Conservation (phyloP, 2,113 vertebrate genomes). For the Pangasianodon hypophthalmus region DNA sequence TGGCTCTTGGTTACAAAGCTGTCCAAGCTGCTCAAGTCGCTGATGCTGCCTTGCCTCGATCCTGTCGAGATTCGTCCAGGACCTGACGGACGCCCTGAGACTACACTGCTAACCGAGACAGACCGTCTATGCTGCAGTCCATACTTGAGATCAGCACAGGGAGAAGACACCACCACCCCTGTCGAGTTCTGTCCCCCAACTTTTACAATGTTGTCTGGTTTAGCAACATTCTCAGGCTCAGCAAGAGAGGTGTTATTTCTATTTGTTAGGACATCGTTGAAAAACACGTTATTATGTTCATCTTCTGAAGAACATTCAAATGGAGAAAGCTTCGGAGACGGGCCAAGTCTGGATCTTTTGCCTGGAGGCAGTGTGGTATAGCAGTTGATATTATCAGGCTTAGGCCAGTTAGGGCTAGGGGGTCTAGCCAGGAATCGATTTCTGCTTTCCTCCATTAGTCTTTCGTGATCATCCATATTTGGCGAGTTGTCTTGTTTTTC, state of each 20-base stretch:
- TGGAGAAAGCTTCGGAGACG: constrained; percentile 64
- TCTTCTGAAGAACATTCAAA: constrained; percentile 63
- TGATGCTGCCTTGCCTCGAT: constrained; percentile 63
- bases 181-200: constrained; percentile 40
- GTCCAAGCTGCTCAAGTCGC: constrained; percentile 61
- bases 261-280: constrained; percentile 60
- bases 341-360: constrained; percentile 58
- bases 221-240: constrained; percentile 56
- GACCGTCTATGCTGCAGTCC: constrained; percentile 70
- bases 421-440: constrained; percentile 50
- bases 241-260: constrained; percentile 56
- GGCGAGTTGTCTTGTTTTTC: neutral
- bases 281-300: constrained; percentile 67
- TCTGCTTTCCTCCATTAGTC: constrained; percentile 31
- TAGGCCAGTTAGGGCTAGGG: constrained; percentile 40
- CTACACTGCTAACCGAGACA: constrained; percentile 72
- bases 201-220: constrained; percentile 50
- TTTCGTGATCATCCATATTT: constrained; percentile 12
- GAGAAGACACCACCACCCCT: constrained; percentile 47
- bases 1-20: constrained; percentile 11
- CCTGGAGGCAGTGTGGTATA: constrained; percentile 44
- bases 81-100: constrained; percentile 70
- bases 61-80: constrained; percentile 74
- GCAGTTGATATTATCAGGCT: constrained; percentile 28
- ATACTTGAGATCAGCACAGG: constrained; percentile 74